A percentile compares a stretch with the other conserved stretches of the same genome.
These are phyloP conservation scores for Parazoanthus atlanticus DNA, from an alignment of 92 coral and sea anemone genomes.

Conservation along the genomic window DNA sequence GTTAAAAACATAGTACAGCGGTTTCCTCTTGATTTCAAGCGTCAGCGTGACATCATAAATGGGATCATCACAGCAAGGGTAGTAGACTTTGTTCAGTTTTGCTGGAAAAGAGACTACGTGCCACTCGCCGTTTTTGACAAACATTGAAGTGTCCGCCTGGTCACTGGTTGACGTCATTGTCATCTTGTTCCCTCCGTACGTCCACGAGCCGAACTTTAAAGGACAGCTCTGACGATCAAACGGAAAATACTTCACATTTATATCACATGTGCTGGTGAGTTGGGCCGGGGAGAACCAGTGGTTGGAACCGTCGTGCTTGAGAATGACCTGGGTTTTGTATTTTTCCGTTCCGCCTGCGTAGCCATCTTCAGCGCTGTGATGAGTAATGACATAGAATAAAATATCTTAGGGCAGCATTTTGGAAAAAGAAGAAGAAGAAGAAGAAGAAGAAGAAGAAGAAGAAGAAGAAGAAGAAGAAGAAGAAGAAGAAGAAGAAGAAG, in stretches of 20 bases:
- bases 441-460: neutral
- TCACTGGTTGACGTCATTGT: constrained; percentile 64
- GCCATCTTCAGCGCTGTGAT: constrained; percentile 82
- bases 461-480: neutral
- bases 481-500: neutral
- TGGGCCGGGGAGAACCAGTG: constrained; percentile 89
- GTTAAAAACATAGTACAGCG: constrained; percentile 89
- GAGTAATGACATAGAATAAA: neutral
- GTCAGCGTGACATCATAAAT: constrained; percentile 76
- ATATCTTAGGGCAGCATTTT: neutral
- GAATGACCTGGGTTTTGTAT: constrained; percentile 80
- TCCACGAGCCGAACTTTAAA: constrained; percentile 97
- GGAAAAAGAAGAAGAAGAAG: neutral
- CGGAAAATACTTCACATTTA: constrained; percentile 88
- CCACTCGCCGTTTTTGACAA: constrained; percentile 86
- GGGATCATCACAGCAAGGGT: constrained; percentile 68
- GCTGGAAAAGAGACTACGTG: constrained; percentile 72
- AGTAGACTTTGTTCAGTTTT: constrained; percentile 64
- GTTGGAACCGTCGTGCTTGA: constrained; percentile 65
- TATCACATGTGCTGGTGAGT: constrained; percentile 87
- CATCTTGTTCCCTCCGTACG: constrained; percentile 78
- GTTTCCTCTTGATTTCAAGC: constrained; percentile 76
- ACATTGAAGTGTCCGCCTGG: constrained; percentile 70
- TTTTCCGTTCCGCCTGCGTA: constrained; percentile 88
- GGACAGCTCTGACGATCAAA: constrained; percentile 91